phyloP scores from a whole-genome alignment of 64 coral and sea anemone genomes.

The Montipora sp. region DNA sequence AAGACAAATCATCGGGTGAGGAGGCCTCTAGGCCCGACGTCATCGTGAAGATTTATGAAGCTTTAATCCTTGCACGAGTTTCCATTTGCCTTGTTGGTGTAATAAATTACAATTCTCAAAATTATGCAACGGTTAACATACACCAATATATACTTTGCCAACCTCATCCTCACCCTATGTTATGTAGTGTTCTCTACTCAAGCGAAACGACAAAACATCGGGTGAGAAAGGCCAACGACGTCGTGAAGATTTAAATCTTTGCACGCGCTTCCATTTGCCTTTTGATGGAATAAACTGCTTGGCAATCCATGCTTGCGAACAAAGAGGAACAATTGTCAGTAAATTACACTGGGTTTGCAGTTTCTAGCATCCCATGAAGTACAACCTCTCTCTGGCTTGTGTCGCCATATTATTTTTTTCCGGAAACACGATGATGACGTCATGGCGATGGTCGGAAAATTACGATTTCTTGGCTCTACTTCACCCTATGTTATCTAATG shows the following conservation, averaged over 20 bases:
- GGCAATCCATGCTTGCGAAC: background rate
- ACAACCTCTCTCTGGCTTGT: too few relatives aligned
- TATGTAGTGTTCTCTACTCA: background rate
- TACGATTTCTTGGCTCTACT: too few relatives aligned
- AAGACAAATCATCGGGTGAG: too few relatives aligned
- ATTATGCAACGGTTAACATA: background rate
- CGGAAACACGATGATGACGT: too few relatives aligned
- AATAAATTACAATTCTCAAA: too few relatives aligned
- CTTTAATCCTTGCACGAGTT: too few relatives aligned
- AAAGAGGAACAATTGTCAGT: background rate
- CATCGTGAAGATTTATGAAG: too few relatives aligned
- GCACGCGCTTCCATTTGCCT: background rate
- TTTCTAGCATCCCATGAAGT: background rate
- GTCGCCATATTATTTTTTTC: too few relatives aligned
- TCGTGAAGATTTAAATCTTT: background rate
- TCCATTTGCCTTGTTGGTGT: too few relatives aligned
- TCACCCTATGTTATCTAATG: too few relatives aligned
- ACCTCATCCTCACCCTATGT: background rate
- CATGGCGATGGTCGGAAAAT: too few relatives aligned
- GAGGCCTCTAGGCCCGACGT: too few relatives aligned
- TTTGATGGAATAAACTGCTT: background rate
- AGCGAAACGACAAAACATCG: background rate
- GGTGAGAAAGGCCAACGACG: background rate
- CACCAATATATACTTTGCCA: background rate
- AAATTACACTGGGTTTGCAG: background rate